phyloP scores from a whole-genome alignment of 2,888 invertebrate species.

The Clanis bilineata region DNA sequence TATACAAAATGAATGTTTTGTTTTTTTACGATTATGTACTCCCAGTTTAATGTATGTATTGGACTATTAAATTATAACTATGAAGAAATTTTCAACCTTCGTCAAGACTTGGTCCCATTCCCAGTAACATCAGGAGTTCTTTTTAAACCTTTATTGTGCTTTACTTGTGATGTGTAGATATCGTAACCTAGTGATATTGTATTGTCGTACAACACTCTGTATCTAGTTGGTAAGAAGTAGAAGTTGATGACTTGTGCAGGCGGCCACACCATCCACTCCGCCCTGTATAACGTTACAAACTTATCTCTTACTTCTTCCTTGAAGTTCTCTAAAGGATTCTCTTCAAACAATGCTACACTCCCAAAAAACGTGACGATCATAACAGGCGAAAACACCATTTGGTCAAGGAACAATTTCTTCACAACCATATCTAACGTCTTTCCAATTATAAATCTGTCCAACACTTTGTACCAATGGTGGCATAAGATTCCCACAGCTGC shows the following conservation, averaged over 20 bases:
- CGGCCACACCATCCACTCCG: conserved; percentile 97
- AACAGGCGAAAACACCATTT: conserved; percentile 92
- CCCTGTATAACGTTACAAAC: conserved; percentile 89
- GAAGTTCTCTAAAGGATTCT: conserved; percentile 83
- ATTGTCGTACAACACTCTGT: conserved; percentile 94
- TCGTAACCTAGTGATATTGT: conserved; percentile 94
- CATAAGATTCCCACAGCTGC: conserved; percentile 90
- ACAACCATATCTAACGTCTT: conserved; percentile 85
- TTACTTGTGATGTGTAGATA: conserved; percentile 92
- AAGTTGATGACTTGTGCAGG: conserved; percentile 97
- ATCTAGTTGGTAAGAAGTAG: conserved; percentile 91
- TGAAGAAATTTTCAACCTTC: not conserved
- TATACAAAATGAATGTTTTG: not conserved
- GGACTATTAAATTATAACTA: not conserved
- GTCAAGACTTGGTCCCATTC: conserved; percentile 20
- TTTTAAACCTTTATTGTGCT: conserved; percentile 75
- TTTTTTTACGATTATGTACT: no score
- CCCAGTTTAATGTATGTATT: not conserved
- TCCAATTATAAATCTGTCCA: conserved; percentile 90
- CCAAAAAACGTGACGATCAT: conserved; percentile 91
- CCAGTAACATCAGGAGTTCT: conserved; percentile 27
- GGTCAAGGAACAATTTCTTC: conserved; percentile 93
- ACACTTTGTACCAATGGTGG: conserved; percentile 93
- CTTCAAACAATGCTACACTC: conserved; percentile 89
- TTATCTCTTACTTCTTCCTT: conserved; percentile 87